Evolutionary conservation across 2,113 vertebrate genomes (phyloP), one percentile per base, ranked within the genome.

Genomic region (Choloepus hoffmanni): DNA sequence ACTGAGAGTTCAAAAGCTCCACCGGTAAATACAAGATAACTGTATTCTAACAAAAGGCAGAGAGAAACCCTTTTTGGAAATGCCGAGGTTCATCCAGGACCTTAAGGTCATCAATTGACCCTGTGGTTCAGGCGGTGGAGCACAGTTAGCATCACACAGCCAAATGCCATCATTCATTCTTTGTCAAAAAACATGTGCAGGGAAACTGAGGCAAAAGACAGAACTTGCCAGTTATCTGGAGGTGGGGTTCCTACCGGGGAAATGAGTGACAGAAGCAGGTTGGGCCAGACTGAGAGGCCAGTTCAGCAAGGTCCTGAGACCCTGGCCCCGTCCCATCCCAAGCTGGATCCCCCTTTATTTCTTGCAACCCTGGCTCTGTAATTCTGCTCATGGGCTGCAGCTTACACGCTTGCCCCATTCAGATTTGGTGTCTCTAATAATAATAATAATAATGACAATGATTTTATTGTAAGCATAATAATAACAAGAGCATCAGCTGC

Each of bases 271-370:
- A 24, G 67, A 19, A 0, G 55, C 28, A 3, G 72, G 19, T 0
- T 1, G 7, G 30, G 30, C 2, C 78, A 84, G 72, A n/a, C 9
- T 23, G 19, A 55, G 48, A 45, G 36, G 19, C 67, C 16, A 14
- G 3, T 15, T 43, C 15, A 24, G 16, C 13, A 3, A 2, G 14
- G 40, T 24, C 55, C n/a, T 24, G 36, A 65, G 73, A 33, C 11
- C 55, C 48, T 58, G 24, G 12, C 86, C 63, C 13, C 3, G 0
- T 3, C 24, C 30, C 5, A 5, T 7, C 14, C 15, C 0, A 1
- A 13, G 55, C 16, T 16, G 11, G 40, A 55, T 0, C 16, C 19
- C 33, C 68, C 79, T n/a, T 50, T 3, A 3, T 13, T 23, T 5
- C 53, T 68, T 92, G 40, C 21, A 14, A 1, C 26, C 60, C n/a